Conservation (phyloP, 2,113 vertebrate species). For the Hylia prasina region DNA sequence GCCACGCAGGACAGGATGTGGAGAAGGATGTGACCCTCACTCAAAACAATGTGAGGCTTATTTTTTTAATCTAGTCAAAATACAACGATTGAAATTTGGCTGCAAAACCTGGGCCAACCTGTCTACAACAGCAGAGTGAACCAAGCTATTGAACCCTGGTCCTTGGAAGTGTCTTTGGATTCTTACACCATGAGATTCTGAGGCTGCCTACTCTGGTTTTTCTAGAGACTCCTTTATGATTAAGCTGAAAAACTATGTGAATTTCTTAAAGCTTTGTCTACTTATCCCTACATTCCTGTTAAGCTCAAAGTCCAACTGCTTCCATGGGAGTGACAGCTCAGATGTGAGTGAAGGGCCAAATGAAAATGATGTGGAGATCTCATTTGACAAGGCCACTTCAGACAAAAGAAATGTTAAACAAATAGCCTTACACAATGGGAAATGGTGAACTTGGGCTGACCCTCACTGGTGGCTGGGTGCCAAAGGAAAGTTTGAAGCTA, state of each 20-base stretch:
- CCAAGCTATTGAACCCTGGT: neutral
- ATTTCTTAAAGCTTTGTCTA: neutral
- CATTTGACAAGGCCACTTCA: conserved; percentile 49
- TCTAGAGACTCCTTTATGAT: neutral
- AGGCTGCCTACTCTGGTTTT: neutral
- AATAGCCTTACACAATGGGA: conserved; percentile 61
- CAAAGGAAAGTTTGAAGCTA: conserved; percentile 61
- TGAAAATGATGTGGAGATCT: conserved; percentile 31
- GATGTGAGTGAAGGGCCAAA: conserved; percentile 40
- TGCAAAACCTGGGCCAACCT: neutral
- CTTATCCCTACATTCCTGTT: neutral
- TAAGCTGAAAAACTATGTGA: neutral
- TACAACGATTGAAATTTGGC: neutral
- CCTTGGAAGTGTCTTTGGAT: neutral
- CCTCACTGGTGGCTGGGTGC: conserved; percentile 25
- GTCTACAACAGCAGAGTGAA: neutral
- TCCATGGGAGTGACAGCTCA: neutral
- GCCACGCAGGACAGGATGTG: neutral
- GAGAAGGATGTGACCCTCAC: neutral
- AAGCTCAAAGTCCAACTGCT: conserved; percentile 4
- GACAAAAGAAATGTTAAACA: conserved; percentile 65
- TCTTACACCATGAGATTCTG: neutral
- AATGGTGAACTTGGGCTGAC: conserved; percentile 64
- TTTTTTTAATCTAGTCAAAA: neutral
- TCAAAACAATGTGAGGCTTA: neutral